These are phyloP conservation scores for Cryptocheilus praepositus DNA, from an alignment of 2,888 invertebrate genomes.

Conservation along the genomic window DNA sequence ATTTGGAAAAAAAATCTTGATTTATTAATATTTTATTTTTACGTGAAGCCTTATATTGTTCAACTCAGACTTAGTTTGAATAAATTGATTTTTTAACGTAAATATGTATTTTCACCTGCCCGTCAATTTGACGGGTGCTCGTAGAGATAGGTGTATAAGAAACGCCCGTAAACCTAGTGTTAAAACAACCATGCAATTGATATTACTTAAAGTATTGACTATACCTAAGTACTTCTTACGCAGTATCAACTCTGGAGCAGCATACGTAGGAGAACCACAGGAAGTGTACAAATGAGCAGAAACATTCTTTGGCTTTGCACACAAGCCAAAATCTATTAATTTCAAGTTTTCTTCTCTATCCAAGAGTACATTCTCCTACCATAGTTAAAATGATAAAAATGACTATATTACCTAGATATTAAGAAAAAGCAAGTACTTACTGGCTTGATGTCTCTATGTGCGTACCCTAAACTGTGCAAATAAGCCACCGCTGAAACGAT, in stretches of 20 bases:
- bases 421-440: slow-evolving; percentile 76
- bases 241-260: slow-evolving; percentile 82
- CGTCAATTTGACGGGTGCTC: too few species aligned
- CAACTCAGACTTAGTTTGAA: too few species aligned
- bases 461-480: slow-evolving; percentile 85
- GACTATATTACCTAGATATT: slow-evolving; percentile 1
- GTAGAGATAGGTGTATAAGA: too few species aligned
- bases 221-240: slow-evolving; percentile 77
- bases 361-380: slow-evolving; percentile 85
- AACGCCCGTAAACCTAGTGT: too few species aligned
- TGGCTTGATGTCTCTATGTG: slow-evolving; percentile 89
- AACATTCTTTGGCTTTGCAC: slow-evolving; percentile 83
- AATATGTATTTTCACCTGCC: too few species aligned
- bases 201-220: not conserved
- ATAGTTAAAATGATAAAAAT: slow-evolving; percentile 33
- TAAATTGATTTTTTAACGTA: too few species aligned
- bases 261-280: slow-evolving; percentile 87
- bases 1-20: too few species aligned
- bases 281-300: slow-evolving; percentile 80
- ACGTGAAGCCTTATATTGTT: too few species aligned
- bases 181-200: too few species aligned
- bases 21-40: too few species aligned
- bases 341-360: slow-evolving; percentile 85
- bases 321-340: slow-evolving; percentile 89
- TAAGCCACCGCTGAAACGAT: slow-evolving; percentile 87